phyloP scores from a whole-genome alignment of 2,888 invertebrate genomes.

The Drosophila rubida region DNA sequence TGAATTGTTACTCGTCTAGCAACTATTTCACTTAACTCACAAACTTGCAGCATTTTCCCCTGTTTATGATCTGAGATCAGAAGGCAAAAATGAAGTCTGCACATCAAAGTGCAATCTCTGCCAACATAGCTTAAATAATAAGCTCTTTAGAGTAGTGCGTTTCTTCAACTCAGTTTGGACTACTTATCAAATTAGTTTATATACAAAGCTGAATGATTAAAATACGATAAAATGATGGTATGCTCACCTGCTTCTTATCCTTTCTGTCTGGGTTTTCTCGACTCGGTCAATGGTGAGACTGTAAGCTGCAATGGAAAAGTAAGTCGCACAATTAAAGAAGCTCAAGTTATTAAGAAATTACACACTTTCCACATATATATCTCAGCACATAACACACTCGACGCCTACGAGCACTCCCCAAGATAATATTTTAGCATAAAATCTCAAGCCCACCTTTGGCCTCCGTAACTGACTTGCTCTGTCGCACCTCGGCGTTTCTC shows the following conservation, averaged over 20 bases:
- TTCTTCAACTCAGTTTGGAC: background rate
- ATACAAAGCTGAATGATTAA: no score
- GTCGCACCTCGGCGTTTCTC: background rate
- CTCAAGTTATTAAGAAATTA: conserved; percentile 40
- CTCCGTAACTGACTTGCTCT: background rate
- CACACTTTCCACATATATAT: conserved; percentile 11
- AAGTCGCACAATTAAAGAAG: conserved; percentile 53
- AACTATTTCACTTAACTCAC: background rate
- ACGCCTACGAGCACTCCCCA: conserved; percentile 15
- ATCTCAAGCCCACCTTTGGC: conserved; percentile 1
- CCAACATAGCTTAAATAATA: background rate
- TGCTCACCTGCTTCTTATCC: conserved; percentile 22
- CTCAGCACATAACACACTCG: conserved; percentile 15
- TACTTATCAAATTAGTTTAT: background rate
- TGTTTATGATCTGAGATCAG: background rate
- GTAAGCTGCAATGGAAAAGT: conserved; percentile 53
- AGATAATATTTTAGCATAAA: conserved; percentile 29
- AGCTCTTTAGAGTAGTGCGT: background rate
- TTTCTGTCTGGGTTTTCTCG: conserved; percentile 5
- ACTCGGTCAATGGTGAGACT: conserved; percentile 21
- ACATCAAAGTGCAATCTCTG: background rate
- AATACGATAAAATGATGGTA: background rate
- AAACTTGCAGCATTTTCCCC: conserved; percentile 6
- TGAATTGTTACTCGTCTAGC: conserved; percentile 50
- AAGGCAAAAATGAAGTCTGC: background rate